Base-by-base conservation (phyloP, 2,797 vertebrate genomes). In the Mus caroli region DNA sequence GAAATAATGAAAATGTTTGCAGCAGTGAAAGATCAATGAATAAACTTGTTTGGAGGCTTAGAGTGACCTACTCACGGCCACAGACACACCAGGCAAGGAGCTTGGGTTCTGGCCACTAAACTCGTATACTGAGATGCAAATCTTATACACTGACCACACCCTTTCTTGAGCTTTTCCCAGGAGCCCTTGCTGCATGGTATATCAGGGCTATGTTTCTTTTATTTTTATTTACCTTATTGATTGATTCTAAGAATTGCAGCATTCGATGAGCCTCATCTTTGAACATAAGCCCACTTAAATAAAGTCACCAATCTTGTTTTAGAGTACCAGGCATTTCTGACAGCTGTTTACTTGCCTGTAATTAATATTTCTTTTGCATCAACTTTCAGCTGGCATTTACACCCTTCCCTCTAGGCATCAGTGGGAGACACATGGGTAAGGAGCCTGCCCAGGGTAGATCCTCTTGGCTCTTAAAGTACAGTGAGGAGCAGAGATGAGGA, bases 311-410 rank as follows among this genome's bases (percentile, higher is more conserved):
- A 96, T 88, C 86, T 40, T 92, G 71, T 79, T 67, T 60, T 19
- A 15, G 54, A 88, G 77, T 58, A 95, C 40, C 76, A 88, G 60
- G 87, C 50, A 69, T 86, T 86, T 91, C 58, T 89, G 82, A 37
- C 34, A 83, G 3, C 73, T 60, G 5, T 93, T 89, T 91, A n/a
- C 69, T 96, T 84, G 79, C n/a, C 40, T 78, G 28, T 87, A 90
- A 97, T 77, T 96, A 89, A 82, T 77, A 82, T 82, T 96, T 93
- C 8, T 56, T 60, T 62, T 58, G 71, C 67, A 58, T 90, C 46
- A 91, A n/a, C 24, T 83, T 37, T 92, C 71, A 83, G 19, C 28
- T 91, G 56, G 62, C 24, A 87, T 50, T 62, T 92, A 82, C 80
- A 77, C 92, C 79, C 54, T 79, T 89, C 24, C n/a, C 69, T 71